Evolutionary conservation across 2,888 invertebrate species (phyloP).

Genomic region (Tillus elongatus): DNA sequence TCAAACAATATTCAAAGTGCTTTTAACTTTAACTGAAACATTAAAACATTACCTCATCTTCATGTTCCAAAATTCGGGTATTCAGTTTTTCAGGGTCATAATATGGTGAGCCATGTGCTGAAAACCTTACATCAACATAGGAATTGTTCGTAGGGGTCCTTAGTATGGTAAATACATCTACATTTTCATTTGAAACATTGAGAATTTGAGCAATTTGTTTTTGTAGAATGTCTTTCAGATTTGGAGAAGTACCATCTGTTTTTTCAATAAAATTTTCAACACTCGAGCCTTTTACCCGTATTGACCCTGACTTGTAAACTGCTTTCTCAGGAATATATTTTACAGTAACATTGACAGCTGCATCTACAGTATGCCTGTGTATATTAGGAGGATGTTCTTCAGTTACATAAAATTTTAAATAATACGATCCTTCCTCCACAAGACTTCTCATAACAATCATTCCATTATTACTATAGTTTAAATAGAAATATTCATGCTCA

Average conservation of each 20-base stretch:
- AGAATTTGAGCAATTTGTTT: constrained; percentile 58
- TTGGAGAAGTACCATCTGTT: too few species aligned
- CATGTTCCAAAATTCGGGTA: constrained; percentile 66
- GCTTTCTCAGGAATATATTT: constrained; percentile 86
- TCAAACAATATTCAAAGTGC: too few species aligned
- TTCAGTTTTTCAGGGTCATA: constrained; percentile 82
- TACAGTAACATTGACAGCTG: constrained; percentile 78
- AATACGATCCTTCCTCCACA: constrained; percentile 66
- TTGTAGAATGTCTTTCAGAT: constrained; percentile 48
- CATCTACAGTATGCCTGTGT: constrained; percentile 61
- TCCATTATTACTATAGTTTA: constrained; percentile 63
- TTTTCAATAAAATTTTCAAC: constrained; percentile 6
- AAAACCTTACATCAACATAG: constrained; percentile 77
- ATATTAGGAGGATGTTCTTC: constrained; percentile 55
- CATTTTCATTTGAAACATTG: constrained; percentile 69
- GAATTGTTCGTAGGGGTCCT: constrained; percentile 54
- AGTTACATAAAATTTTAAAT: constrained; percentile 63
- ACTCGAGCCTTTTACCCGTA: constrained; percentile 53
- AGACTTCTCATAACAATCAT: constrained; percentile 80
- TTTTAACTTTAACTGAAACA: too few species aligned
- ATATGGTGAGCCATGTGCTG: constrained; percentile 91
- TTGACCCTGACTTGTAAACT: constrained; percentile 84
- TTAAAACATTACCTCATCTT: constrained; percentile 50
- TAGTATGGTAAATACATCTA: constrained; percentile 89
- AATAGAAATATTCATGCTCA: constrained; percentile 56